Conservation (phyloP, 2,888 invertebrate species). For the Ellobium chinense region DNA sequence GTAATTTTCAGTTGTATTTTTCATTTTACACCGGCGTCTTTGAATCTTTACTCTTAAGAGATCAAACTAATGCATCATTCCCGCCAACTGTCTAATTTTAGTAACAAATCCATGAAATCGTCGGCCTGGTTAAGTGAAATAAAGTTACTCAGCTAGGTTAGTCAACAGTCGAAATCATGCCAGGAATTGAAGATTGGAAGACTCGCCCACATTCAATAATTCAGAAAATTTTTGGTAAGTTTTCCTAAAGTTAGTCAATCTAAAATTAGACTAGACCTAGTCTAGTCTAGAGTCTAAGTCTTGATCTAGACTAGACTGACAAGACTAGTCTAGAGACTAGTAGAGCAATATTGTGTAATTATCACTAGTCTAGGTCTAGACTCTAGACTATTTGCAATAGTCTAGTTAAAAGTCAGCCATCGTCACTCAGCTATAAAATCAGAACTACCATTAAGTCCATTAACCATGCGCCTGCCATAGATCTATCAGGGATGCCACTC, state of each 20-base stretch:
- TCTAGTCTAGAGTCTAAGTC: not conserved
- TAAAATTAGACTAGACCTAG: not conserved
- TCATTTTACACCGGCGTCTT: not conserved
- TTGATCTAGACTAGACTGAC: not conserved
- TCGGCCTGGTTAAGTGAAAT: not conserved
- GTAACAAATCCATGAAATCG: slow-evolving; percentile 26
- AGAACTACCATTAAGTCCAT: no score
- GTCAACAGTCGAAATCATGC: slow-evolving; percentile 51
- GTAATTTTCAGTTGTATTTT: no score
- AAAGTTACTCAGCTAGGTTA: not conserved
- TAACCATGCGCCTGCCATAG: no score
- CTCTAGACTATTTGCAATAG: no score
- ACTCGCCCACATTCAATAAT: slow-evolving; percentile 56
- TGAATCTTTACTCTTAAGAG: not conserved
- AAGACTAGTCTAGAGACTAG: no score
- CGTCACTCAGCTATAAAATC: no score
- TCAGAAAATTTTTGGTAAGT: slow-evolving; percentile 57
- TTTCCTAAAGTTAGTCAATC: not conserved
- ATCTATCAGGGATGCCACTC: no score
- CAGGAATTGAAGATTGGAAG: slow-evolving; percentile 63
- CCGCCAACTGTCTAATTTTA: slow-evolving; percentile 22
- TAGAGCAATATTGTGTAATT: no score
- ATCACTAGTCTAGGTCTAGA: no score
- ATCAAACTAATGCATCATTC: not conserved
- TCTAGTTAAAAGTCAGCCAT: no score